Evolutionary conservation across 1,140 invertebrate genomes (phyloP).

Genomic region (Heterodera schachtii): DNA sequence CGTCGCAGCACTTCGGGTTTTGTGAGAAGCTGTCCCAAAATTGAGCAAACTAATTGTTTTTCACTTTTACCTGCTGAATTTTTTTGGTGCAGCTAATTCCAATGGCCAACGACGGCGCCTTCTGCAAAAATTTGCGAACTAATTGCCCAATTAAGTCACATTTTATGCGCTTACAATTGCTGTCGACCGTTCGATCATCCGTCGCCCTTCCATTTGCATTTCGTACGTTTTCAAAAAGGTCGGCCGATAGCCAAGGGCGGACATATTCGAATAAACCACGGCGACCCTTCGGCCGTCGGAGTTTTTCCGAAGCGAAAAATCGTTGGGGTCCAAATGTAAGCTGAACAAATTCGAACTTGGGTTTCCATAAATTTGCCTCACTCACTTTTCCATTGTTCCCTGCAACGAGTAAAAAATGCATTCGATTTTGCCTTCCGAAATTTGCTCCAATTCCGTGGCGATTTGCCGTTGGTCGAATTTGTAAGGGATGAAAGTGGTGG

Average conservation of each 20-base stretch:
- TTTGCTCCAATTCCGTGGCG: conserved; percentile 79
- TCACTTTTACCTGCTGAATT: conserved; percentile 65
- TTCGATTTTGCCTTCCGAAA: conserved; percentile 69
- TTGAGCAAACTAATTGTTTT: neutral
- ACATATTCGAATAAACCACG: conserved; percentile 78
- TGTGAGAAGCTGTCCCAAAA: conserved; percentile 42
- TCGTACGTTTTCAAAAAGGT: neutral
- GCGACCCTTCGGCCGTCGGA: neutral
- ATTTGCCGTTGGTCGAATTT: conserved; percentile 79
- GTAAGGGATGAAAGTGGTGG: conserved; percentile 76
- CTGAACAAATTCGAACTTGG: neutral
- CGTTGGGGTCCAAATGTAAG: conserved; percentile 65
- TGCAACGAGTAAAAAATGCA: conserved; percentile 76
- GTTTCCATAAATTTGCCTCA: neutral
- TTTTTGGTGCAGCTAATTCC: conserved; percentile 73
- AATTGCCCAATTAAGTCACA: no score
- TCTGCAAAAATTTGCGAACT: conserved; percentile 65
- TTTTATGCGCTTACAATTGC: conserved; percentile 70
- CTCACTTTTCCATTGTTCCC: conserved; percentile 65
- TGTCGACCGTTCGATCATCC: conserved; percentile 81
- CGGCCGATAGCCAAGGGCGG: conserved; percentile 83
- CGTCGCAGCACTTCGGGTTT: conserved; percentile 75
- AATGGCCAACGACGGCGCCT: conserved; percentile 87
- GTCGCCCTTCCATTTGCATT: conserved; percentile 74
- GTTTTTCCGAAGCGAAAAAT: neutral